phyloP scores from a whole-genome alignment of 2,797 vertebrate genomes.

The Centropyge bicolor region DNA sequence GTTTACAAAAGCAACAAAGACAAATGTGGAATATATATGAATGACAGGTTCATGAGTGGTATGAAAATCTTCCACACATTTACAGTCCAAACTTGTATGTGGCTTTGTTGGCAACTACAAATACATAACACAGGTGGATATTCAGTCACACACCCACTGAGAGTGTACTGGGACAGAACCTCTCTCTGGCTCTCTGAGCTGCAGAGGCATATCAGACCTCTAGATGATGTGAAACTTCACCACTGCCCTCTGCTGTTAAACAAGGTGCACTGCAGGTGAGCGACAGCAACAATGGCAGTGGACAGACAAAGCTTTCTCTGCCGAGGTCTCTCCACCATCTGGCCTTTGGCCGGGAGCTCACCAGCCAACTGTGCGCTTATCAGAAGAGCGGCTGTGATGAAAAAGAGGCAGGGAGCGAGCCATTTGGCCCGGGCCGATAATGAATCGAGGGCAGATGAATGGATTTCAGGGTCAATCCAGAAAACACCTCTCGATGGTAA shows the following conservation, averaged over 20 bases:
- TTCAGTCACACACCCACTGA: conserved; percentile 2
- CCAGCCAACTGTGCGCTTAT: conserved; percentile 66
- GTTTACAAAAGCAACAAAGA: too few relatives aligned
- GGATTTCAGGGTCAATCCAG: conserved; percentile 66
- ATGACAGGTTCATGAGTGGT: not conserved
- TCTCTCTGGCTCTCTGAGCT: not conserved
- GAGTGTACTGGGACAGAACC: not conserved
- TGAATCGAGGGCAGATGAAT: conserved; percentile 72
- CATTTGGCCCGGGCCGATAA: conserved; percentile 68
- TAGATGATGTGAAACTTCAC: conserved; percentile 71
- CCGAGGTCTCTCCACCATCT: conserved; percentile 67
- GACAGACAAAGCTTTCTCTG: conserved; percentile 66
- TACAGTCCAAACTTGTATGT: not conserved
- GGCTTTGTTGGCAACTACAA: not conserved
- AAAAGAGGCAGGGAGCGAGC: conserved; percentile 58
- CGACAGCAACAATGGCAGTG: conserved; percentile 43
- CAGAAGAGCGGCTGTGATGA: conserved; percentile 60
- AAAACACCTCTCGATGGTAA: conserved; percentile 62
- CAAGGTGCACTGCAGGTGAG: conserved; percentile 50
- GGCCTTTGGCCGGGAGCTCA: conserved; percentile 66
- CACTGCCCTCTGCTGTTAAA: conserved; percentile 83
- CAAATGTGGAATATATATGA: not conserved
- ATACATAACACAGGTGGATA: conserved; percentile 11
- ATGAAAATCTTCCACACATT: not conserved
- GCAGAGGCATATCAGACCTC: not conserved